Evolutionary conservation across 2,113 vertebrate genomes (phyloP), one percentile per base, ranked within the genome.

Genomic region (Crotalus viridis): DNA sequence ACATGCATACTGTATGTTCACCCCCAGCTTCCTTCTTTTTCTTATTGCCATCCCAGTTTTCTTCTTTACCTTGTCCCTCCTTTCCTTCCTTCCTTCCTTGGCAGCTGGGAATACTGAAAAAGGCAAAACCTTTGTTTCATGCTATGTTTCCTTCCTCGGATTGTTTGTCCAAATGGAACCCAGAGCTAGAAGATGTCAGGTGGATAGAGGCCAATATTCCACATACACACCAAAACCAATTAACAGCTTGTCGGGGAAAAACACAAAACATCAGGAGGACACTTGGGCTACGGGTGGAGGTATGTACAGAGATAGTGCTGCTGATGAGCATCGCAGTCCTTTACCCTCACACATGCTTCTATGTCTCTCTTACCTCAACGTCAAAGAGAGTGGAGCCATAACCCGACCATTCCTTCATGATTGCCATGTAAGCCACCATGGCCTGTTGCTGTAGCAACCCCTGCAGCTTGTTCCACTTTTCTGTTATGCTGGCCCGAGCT

Each of bases 341-440:
- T 81, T 39, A 81, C 7, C 33, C 33, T 7, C 12, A 69, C 28
- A 39, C 74, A 21, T 39, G 69, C 74, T 21, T 81, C 74, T 7
- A 21, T 43, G 7, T 39, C 33, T 8, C 0, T 1, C 97, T 97
- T 94, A 99, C 99, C 98, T 99, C 98, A 89, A 99, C 98, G 17
- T 99, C 99, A 88, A 99, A 99, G 88, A 99, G 98, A 1, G 99
- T 99, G 0, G 98, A 99, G 13, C 99, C 99, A 0, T 99, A 99
- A 86, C 99, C 99, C 0, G 98, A 98, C 99, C 99, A 99, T 93
- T 99, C 99, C 94, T 98, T 99, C 94, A 99, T 97, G 64, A 99
- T 97, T 94, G 97, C 97, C 99, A 99, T 99, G 95, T 99, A 99
- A 51, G 98, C 98, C 74, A 99, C 97, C 99, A 99, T 99, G 94